A percentile compares a stretch with the other conserved stretches of the same genome.
These are phyloP conservation scores for Promerops cafer DNA, from an alignment of 2,113 vertebrate genomes.

Conservation along the genomic window DNA sequence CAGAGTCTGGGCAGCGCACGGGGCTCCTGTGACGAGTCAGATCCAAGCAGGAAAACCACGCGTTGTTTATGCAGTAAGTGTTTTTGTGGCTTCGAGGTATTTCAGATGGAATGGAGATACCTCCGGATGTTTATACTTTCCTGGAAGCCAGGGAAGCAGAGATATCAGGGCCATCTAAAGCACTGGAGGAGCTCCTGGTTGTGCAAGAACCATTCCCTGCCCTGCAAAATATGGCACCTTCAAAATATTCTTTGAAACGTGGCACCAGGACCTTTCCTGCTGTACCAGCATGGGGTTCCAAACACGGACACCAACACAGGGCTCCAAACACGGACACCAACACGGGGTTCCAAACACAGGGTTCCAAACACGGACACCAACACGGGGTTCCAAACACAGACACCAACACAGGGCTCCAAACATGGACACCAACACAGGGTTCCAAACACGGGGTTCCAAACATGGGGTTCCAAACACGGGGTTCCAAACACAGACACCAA, in stretches of 20 bases:
- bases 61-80: background rate
- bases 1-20: background rate
- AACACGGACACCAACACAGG: background rate
- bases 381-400: background rate
- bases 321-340: too few species aligned
- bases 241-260: background rate
- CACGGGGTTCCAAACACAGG: background rate
- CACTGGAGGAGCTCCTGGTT: background rate
- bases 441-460: background rate
- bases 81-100: slow-evolving; percentile 29
- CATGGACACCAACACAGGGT: too few species aligned
- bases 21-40: rapidly evolving
- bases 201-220: background rate
- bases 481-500: background rate
- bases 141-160: slow-evolving; percentile 30
- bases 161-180: slow-evolving; percentile 50
- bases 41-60: background rate
- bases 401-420: background rate
- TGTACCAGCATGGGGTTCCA: background rate
- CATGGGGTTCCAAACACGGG: background rate
- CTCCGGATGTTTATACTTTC: slow-evolving; percentile 9
- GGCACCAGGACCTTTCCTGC: background rate
- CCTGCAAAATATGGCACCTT: background rate
- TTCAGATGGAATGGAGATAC: slow-evolving; percentile 49
- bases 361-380: background rate